Evolutionary conservation across 1,140 invertebrate species (phyloP).

Genomic region (Dreissena rostriformis): DNA sequence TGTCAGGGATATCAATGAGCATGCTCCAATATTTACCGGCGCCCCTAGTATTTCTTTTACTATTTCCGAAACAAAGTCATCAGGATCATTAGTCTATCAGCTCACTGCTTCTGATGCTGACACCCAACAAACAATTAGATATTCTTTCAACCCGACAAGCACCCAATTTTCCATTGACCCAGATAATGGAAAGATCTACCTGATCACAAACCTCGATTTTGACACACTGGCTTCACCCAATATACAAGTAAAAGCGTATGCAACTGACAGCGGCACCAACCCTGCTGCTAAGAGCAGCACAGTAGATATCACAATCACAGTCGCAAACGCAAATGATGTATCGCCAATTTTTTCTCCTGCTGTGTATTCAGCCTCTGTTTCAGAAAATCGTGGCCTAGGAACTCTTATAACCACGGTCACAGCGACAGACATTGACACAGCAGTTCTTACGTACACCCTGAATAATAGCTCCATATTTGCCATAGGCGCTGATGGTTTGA

Average conservation of each 20-base stretch:
- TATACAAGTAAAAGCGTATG: constrained; percentile 58
- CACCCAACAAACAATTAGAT: constrained; percentile 38
- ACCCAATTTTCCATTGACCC: constrained; percentile 47
- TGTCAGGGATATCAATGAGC: constrained; percentile 46
- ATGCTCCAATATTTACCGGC: constrained; percentile 21
- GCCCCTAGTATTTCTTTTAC: constrained; percentile 24
- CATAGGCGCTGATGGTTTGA: constrained; percentile 48
- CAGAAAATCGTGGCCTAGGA: constrained; percentile 49
- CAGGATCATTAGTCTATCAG: constrained; percentile 41
- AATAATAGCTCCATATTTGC: constrained; percentile 28
- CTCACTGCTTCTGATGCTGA: constrained; percentile 58
- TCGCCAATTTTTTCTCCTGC: constrained; percentile 62
- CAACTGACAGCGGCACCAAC: constrained; percentile 60
- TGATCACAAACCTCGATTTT: constrained; percentile 48
- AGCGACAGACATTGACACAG: constrained; percentile 26
- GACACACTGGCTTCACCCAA: constrained; percentile 42
- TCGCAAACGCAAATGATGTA: constrained; percentile 68
- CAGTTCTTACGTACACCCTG: constrained; percentile 17
- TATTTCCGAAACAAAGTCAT: constrained; percentile 49
- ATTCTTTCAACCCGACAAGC: constrained; percentile 23
- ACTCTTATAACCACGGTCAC: constrained; percentile 34
- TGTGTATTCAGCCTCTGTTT: constrained; percentile 23
- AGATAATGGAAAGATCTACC: constrained; percentile 40
- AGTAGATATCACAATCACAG: constrained; percentile 57
- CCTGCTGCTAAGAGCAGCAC: constrained; percentile 26